Conservation (phyloP, 1,140 invertebrate species). For the Listronotus oregonensis region DNA sequence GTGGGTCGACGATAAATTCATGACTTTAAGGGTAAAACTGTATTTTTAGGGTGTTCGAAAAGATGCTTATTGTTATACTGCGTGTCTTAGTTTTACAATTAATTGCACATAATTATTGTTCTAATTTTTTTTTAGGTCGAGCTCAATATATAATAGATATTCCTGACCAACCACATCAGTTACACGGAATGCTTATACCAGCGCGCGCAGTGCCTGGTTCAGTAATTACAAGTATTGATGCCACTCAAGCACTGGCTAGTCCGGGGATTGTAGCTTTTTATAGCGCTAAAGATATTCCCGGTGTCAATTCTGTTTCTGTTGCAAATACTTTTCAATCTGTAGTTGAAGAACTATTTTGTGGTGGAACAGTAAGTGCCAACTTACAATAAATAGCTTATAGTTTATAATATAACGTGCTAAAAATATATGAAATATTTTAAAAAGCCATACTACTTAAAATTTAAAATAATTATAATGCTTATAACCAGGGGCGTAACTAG, state of each 20-base stretch:
- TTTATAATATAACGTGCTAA: background rate
- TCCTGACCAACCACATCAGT: conserved; percentile 59
- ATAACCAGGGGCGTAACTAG: too few relatives aligned
- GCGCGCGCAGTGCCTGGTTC: conserved; percentile 59
- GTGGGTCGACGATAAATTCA: too few relatives aligned
- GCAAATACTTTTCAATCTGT: conserved; percentile 19
- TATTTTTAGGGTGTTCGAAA: too few relatives aligned
- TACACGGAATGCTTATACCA: conserved; percentile 68
- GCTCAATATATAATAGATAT: conserved; percentile 71
- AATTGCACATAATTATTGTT: too few relatives aligned
- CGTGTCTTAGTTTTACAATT: too few relatives aligned
- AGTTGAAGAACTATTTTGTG: conserved; percentile 62
- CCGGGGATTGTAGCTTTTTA: conserved; percentile 73
- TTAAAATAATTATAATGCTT: too few relatives aligned
- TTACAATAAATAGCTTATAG: background rate
- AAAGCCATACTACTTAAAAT: too few relatives aligned
- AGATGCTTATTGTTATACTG: too few relatives aligned
- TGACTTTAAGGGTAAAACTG: too few relatives aligned
- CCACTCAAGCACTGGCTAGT: conserved; percentile 64
- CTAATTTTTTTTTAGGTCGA: conserved; percentile 61
- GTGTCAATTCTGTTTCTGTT: conserved; percentile 60
- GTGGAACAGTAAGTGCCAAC: conserved; percentile 53
- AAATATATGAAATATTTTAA: too few relatives aligned
- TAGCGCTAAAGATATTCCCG: conserved; percentile 77
- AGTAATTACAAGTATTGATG: conserved; percentile 63